A percentile compares a stretch with the other conserved stretches of the same genome.
phyloP scores from a whole-genome alignment of 2,113 vertebrate species.

The Aviceda subcristata region DNA sequence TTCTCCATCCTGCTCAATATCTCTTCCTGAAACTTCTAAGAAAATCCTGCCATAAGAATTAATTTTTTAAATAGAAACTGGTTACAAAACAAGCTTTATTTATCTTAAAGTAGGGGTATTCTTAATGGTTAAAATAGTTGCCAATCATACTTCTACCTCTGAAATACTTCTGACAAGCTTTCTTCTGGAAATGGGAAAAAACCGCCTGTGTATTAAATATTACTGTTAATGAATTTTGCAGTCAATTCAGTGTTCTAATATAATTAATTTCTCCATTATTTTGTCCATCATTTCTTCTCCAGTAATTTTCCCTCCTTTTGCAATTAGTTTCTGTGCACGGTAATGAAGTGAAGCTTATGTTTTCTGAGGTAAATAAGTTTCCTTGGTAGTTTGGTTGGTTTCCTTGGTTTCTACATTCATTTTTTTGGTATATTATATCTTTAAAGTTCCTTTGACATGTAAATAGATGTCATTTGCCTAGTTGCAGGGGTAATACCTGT shows the following conservation, averaged over 20 bases:
- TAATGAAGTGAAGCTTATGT: background rate
- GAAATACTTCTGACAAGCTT: background rate
- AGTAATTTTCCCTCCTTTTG: background rate
- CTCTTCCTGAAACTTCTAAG: background rate
- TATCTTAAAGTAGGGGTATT: background rate
- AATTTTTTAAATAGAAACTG: background rate
- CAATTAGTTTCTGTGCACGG: background rate
- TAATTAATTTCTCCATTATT: background rate
- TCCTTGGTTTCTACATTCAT: background rate
- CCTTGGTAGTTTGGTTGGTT: background rate
- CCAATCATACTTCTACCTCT: background rate
- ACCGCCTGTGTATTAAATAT: rapidly evolving
- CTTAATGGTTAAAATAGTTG: background rate
- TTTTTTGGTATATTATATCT: background rate
- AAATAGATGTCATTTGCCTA: background rate
- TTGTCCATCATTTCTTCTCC: background rate
- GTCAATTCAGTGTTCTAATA: background rate
- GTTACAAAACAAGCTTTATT: background rate
- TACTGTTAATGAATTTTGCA: background rate
- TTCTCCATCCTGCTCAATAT: background rate
- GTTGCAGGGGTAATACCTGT: background rate
- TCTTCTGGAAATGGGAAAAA: background rate
- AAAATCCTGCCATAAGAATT: background rate
- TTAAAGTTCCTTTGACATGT: background rate
- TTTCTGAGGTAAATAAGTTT: background rate